Evolutionary conservation across 2,888 invertebrate species (phyloP), one percentile per base, ranked within the genome.

Genomic region (Sarcophaga subvicina): DNA sequence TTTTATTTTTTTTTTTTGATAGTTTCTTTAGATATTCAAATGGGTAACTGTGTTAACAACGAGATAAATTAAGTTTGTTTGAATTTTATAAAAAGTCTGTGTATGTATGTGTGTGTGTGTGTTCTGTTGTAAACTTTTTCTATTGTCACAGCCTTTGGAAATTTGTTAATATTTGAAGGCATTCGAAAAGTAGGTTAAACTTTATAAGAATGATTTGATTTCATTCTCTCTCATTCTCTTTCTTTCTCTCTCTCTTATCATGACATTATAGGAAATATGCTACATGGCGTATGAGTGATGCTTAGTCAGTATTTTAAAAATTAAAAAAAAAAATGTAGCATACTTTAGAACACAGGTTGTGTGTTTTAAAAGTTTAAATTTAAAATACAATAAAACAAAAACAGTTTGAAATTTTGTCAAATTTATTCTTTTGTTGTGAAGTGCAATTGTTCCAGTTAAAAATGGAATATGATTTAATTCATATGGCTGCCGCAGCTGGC

Each of bases 1-100:
- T 76, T 76, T 59, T 63, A 37, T 20, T 76, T 6, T 62, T 62
- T n/a, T 3, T 60, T 60, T 60, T 25, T 25, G 25, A 76, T 27
- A 71, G 63, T 71, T 82, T 47, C n/a, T 49, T n/a, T 17, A 75
- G 63, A 75, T 81, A 75, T 81, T 69, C 20, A 63, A 81, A 76
- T 76, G 37, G 49, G 1, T 69, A 70, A 73, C 67, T 73, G 73
- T 69, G 73, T 80, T 80, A 73, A 80, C 60, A 73, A 49, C 2
- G 27, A 49, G 60, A 73, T 67, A 73, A 62, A 62, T 49, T 67
- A 60, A 62, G 37, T 27, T 73, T 4, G n/a, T 49, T n/a, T 67
- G 6, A 10, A 17, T 22, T 22, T n/a, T 20, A 67, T 11, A 69
- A 47, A 69, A 12, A 25, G 10, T 45, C 2, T 37, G 37, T 17